Evolutionary conservation across 2,797 vertebrate genomes (phyloP), one percentile per base, ranked within the genome.

Genomic region (Myiotriccus ornatus): DNA sequence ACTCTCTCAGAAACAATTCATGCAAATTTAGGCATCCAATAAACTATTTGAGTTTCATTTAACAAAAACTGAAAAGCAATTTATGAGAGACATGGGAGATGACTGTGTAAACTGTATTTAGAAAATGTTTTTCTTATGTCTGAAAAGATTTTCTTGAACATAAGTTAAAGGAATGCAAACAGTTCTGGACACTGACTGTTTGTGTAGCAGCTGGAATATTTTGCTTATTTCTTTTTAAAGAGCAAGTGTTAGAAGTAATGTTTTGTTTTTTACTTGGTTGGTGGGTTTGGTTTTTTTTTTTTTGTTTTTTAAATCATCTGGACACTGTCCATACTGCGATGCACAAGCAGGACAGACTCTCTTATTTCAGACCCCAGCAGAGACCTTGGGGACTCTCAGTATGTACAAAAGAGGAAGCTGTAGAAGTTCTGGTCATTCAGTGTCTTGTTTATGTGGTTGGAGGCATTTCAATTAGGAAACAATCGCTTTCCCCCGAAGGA

Each of bases 341-440:
- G 14, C 49, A 12, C 1, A n/a, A 30, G 34, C 30, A 30, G 67
- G 20, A 16, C 70, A 49, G 89, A 49, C 55, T 62, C 25, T 24
- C 34, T 47, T 21, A 20, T 41, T 23, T 76, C 22, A 16, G 37
- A 34, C 14, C 34, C n/a, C 30, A 7, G n/a, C 37, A 50, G n/a
- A 67, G 55, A 37, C 52, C 37, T 21, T 9, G 3, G 44, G 9
- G 14, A 20, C 49, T 25, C 47, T 23, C 52, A 4, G 10, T 3
- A 2, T 4, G 15, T 16, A 9, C 27, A 25, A 10, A 35, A n/a
- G 22, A 65, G 28, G 50, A 25, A 64, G 44, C 30, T 19, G 0
- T 37, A 50, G 23, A 11, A 7, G 10, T 81, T 44, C 53, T 74
- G 73, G 22, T n/a, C 76, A 25, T 49, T 46, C 34, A 28, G 17